phyloP scores from a whole-genome alignment of 2,888 invertebrate genomes.

The Drosophila meridiana region DNA sequence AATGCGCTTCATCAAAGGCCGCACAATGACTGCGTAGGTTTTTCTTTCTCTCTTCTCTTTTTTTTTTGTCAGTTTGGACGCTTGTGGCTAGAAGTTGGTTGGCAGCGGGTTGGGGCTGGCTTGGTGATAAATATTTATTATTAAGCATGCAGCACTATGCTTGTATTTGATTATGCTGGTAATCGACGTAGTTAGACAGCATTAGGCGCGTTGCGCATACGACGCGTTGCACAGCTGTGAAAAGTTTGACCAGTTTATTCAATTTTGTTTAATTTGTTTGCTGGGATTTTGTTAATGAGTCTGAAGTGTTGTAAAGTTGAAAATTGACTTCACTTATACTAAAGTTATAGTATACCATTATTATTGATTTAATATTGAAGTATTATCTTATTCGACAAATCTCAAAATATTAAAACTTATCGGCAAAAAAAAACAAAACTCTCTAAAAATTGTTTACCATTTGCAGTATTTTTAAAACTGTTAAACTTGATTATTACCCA shows the following conservation, averaged over 20 bases:
- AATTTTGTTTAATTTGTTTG: background rate
- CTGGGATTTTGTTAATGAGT: background rate
- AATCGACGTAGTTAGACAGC: conserved; percentile 31
- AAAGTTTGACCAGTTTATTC: background rate
- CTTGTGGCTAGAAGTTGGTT: background rate
- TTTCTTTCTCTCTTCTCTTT: conserved; percentile 21
- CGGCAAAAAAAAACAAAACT: no score
- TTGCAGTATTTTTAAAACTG: no score
- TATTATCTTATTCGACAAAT: no score
- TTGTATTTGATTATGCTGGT: conserved; percentile 35
- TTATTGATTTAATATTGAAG: no score
- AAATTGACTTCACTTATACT: no score
- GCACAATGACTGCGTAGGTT: conserved; percentile 73
- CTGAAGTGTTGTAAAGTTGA: background rate
- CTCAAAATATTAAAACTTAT: no score
- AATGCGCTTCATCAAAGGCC: conserved; percentile 74
- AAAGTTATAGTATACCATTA: no score
- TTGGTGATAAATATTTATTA: conserved; percentile 58
- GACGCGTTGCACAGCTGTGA: conserved; percentile 24
- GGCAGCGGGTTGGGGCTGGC: conserved; percentile 14
- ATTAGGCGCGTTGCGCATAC: conserved; percentile 54
- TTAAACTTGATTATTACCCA: no score
- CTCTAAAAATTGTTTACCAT: no score
- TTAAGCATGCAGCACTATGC: conserved; percentile 39
- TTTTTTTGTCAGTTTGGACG: conserved; percentile 3